Evolutionary conservation across 2,888 invertebrate genomes (phyloP).

Genomic region (Caenorhabditis sulstoni): DNA sequence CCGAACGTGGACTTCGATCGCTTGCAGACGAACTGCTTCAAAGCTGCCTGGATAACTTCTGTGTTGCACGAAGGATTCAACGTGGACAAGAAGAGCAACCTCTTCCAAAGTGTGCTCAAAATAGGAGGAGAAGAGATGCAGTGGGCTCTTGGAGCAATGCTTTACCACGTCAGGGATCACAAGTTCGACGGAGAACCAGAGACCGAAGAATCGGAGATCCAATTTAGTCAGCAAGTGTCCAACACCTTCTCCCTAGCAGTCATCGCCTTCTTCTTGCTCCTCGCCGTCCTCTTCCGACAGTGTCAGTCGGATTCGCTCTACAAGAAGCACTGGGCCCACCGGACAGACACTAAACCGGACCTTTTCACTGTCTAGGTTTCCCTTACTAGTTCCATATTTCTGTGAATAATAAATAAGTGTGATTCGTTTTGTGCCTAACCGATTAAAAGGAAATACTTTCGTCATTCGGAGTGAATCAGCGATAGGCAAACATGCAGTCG

Average conservation of each 20-base stretch:
- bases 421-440: constrained; percentile 3
- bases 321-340: constrained; percentile 25
- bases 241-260: constrained; percentile 32
- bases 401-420: constrained; percentile 22
- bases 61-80: constrained; percentile 83
- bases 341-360: constrained; percentile 37
- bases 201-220: constrained; percentile 13
- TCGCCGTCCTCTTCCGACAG: constrained; percentile 26
- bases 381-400: constrained; percentile 3
- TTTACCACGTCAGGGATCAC: constrained; percentile 79
- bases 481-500: constrained; percentile 26
- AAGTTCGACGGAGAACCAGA: constrained; percentile 3
- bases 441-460: constrained; percentile 29
- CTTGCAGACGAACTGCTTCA: constrained; percentile 83
- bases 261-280: constrained; percentile 26
- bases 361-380: constrained; percentile 25
- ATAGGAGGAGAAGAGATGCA: constrained; percentile 81
- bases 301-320: constrained; percentile 22
- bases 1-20: constrained; percentile 73
- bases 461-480: constrained; percentile 43
- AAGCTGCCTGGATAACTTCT: constrained; percentile 83
- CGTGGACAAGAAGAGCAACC: constrained; percentile 81
- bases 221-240: constrained; percentile 22
- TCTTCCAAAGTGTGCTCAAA: constrained; percentile 76
- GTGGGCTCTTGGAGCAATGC: constrained; percentile 84